These are phyloP conservation scores for Vannuccia rotundouncinata DNA, from an alignment of 2,888 invertebrate genomes.

Conservation along the genomic window DNA sequence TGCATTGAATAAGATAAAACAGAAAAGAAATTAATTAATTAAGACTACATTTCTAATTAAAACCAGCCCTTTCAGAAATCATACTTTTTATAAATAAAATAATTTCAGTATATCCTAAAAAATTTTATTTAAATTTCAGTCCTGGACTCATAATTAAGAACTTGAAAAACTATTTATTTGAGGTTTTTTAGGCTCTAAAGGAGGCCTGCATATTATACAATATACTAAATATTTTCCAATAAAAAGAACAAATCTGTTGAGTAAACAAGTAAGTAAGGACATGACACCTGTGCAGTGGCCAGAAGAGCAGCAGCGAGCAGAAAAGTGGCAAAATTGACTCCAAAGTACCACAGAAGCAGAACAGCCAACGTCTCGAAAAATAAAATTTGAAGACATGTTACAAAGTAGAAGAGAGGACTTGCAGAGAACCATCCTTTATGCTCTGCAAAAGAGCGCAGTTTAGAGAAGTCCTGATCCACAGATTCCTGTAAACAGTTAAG, in stretches of 20 bases:
- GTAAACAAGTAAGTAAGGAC: background rate
- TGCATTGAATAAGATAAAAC: too few species aligned
- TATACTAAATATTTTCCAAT: too few species aligned
- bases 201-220: too few species aligned
- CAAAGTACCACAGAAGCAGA: conserved; percentile 44
- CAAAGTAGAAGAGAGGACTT: conserved; percentile 45
- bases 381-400: conserved; percentile 45
- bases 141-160: background rate
- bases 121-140: background rate
- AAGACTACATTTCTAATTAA: too few species aligned
- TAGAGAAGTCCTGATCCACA: conserved; percentile 46
- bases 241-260: background rate
- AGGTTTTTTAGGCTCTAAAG: background rate
- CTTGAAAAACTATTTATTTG: background rate
- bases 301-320: conserved; percentile 45
- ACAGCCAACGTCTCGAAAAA: conserved; percentile 46
- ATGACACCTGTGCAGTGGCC: conserved; percentile 46
- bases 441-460: conserved; percentile 46
- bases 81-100: too few species aligned
- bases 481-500: background rate
- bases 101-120: too few species aligned
- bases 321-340: conserved; percentile 45
- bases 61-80: too few species aligned
- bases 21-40: too few species aligned
- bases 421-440: conserved; percentile 46